These are phyloP conservation scores for Drosophila longiperda DNA, from an alignment of 2,888 invertebrate genomes.

Conservation along the genomic window DNA sequence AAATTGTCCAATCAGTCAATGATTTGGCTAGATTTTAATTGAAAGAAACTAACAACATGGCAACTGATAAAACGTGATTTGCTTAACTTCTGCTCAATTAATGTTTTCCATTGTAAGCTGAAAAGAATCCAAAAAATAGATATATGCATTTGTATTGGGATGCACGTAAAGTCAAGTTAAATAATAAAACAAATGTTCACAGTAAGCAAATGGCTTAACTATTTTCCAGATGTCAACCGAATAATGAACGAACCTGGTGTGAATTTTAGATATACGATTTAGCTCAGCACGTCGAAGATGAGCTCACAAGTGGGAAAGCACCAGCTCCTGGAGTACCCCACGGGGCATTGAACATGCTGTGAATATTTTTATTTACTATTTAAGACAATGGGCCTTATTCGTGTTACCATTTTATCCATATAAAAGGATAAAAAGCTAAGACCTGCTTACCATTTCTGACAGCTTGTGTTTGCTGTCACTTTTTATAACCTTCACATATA, in stretches of 20 bases:
- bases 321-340: conserved; percentile 14
- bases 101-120: neutral
- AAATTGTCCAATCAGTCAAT: conserved; percentile 21
- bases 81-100: conserved; percentile 7
- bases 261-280: conserved; percentile 48
- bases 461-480: neutral
- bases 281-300: conserved; percentile 64
- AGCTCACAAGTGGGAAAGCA: conserved; percentile 56
- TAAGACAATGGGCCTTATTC: conserved; percentile 62
- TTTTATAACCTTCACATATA: neutral
- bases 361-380: conserved; percentile 39
- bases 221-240: neutral
- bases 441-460: conserved; percentile 26
- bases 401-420: conserved; percentile 1
- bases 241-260: conserved; percentile 55
- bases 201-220: conserved; percentile 4
- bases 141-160: neutral
- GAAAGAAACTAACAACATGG: conserved; percentile 11
- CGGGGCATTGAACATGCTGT: conserved; percentile 30
- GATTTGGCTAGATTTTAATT: conserved; percentile 53
- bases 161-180: neutral
- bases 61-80: conserved; percentile 20
- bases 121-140: neutral
- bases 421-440: neutral
- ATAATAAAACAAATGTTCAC: neutral